These are phyloP conservation scores for Eptesicus fuscus DNA, from an alignment of 2,113 vertebrate genomes.

Conservation along the genomic window DNA sequence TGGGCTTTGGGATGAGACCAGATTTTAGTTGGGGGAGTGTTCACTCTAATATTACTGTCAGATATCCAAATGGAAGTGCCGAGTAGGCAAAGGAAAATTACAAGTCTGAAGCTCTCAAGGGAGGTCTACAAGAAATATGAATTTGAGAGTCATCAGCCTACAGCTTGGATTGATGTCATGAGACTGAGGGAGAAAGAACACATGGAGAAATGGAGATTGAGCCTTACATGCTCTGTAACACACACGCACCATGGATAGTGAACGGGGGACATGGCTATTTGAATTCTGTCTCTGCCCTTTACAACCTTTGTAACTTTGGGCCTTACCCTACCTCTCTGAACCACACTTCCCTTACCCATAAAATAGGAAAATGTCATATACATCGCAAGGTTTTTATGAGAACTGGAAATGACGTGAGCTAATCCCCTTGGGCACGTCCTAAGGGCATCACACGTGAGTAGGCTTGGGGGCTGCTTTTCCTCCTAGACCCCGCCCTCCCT, in stretches of 20 bases:
- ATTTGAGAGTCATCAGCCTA: neutral
- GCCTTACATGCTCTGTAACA: neutral
- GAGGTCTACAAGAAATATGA: neutral
- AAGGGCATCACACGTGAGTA: neutral
- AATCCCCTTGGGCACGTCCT: neutral
- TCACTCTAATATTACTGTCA: neutral
- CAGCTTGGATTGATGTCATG: neutral
- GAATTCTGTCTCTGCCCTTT: neutral
- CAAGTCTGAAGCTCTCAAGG: neutral
- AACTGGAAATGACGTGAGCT: neutral
- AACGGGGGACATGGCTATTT: neutral
- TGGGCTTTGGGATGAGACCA: neutral
- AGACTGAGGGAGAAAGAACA: neutral
- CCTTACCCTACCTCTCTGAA: neutral
- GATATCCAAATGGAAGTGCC: neutral
- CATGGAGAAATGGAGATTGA: neutral
- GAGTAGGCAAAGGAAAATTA: neutral
- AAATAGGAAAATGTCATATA: neutral
- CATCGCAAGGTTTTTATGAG: neutral
- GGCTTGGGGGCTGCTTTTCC: too few relatives aligned
- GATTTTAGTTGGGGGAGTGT: neutral
- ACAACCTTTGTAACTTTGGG: neutral
- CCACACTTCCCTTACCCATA: neutral
- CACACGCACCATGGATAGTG: fast-evolving
- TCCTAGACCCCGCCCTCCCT: neutral